These are phyloP conservation scores for Nephrotoma flavescens DNA, from an alignment of 2,888 invertebrate species.

Conservation along the genomic window DNA sequence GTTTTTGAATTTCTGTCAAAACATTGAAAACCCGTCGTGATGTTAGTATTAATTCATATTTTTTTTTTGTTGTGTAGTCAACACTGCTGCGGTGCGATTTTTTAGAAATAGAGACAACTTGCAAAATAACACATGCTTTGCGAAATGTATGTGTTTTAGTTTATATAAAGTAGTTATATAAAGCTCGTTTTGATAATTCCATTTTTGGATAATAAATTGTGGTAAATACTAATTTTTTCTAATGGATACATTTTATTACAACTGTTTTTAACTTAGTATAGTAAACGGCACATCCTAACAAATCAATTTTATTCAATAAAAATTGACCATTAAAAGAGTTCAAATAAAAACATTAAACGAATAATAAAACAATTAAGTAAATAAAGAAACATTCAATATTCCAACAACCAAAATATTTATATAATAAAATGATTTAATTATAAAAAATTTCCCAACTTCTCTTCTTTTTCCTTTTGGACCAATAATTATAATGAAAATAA, in stretches of 20 bases:
- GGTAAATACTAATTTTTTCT: no score
- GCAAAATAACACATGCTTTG: no score
- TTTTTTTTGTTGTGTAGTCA: no score
- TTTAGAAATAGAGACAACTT: no score
- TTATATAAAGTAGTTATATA: no score
- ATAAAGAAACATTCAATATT: background rate
- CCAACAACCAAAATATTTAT: constrained; percentile 2
- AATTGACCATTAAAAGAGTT: background rate
- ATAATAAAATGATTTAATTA: constrained; percentile 3
- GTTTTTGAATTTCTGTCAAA: no score
- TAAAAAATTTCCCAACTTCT: background rate
- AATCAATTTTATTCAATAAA: background rate
- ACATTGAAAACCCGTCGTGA: no score
- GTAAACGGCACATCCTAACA: background rate
- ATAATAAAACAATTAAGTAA: background rate
- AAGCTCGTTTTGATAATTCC: no score
- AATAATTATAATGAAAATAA: background rate
- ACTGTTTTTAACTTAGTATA: background rate
- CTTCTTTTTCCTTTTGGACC: background rate
- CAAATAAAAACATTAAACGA: background rate
- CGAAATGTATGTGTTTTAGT: no score
- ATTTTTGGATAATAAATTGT: no score
- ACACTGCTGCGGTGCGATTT: no score
- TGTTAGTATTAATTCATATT: no score
- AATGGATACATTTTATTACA: background rate